Evolutionary conservation across 1,140 invertebrate species (phyloP).

Genomic region (Aphelinus atriplicis): DNA sequence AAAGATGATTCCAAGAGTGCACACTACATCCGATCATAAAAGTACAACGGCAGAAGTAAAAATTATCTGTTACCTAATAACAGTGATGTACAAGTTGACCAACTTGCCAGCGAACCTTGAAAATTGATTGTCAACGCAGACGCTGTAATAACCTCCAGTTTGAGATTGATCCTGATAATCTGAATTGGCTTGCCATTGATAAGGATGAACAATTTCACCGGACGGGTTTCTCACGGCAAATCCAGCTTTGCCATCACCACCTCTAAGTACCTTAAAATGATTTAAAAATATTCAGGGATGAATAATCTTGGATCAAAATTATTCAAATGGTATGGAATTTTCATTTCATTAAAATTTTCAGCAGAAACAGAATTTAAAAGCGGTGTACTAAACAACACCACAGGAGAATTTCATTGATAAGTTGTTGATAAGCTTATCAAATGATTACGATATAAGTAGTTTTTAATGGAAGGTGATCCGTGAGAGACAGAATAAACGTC

Average conservation of each 20-base stretch:
- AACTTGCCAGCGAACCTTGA: constrained; percentile 91
- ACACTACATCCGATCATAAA: too few relatives aligned
- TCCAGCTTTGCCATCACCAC: constrained; percentile 91
- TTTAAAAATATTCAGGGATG: too few relatives aligned
- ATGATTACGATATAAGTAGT: too few relatives aligned
- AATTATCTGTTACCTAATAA: constrained; percentile 73
- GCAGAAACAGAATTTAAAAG: too few relatives aligned
- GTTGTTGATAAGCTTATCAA: too few relatives aligned
- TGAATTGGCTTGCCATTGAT: constrained; percentile 86
- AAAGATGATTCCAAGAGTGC: background rate
- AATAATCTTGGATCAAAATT: too few relatives aligned
- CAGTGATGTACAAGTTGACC: constrained; percentile 92
- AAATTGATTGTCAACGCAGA: constrained; percentile 96
- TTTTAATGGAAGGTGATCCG: too few relatives aligned
- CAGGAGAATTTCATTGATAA: too few relatives aligned
- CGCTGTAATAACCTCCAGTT: constrained; percentile 87
- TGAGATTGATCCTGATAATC: constrained; percentile 87
- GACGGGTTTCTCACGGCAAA: constrained; percentile 89
- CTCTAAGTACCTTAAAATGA: constrained; percentile 76
- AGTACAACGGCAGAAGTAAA: background rate
- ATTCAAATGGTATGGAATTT: too few relatives aligned
- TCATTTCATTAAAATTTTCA: too few relatives aligned
- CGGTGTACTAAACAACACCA: too few relatives aligned
- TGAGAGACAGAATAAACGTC: too few relatives aligned
- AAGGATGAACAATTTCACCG: constrained; percentile 85